These are phyloP conservation scores for Archilochus colubris DNA, from an alignment of 2,113 vertebrate species.

Conservation along the genomic window DNA sequence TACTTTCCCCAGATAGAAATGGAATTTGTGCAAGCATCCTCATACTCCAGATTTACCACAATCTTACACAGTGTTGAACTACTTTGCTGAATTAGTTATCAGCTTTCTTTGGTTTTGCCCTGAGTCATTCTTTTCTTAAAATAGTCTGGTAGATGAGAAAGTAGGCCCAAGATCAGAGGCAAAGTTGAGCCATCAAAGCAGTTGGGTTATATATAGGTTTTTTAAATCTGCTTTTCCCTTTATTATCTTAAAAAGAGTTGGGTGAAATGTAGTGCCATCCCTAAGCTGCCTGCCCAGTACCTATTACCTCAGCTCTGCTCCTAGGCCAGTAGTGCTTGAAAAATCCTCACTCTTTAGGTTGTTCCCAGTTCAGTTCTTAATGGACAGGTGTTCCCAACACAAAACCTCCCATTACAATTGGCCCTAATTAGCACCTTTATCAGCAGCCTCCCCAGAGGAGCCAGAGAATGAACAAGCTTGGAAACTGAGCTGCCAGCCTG, in stretches of 20 bases:
- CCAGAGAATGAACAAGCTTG: slow-evolving; percentile 25
- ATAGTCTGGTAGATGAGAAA: rapidly evolving
- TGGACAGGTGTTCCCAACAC: slow-evolving; percentile 58
- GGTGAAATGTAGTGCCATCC: background rate
- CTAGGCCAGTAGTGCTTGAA: background rate
- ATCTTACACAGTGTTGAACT: background rate
- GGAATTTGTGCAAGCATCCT: background rate
- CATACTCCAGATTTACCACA: background rate
- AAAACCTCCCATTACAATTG: slow-evolving; percentile 18
- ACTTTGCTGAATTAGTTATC: background rate
- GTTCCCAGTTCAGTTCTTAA: background rate
- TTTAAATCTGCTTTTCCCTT: background rate
- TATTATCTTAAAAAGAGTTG: background rate
- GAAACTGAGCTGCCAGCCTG: background rate
- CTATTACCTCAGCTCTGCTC: background rate
- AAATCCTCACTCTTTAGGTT: background rate
- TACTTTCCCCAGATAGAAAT: background rate
- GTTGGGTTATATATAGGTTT: background rate
- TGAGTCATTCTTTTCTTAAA: background rate
- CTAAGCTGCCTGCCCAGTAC: background rate
- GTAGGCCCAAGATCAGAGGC: background rate
- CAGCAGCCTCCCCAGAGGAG: slow-evolving; percentile 47
- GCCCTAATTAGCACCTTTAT: slow-evolving; percentile 65
- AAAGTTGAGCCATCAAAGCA: background rate
- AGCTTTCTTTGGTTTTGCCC: background rate